Evolutionary conservation across 2,888 invertebrate genomes (phyloP).

Genomic region (Leucophenga montana): DNA sequence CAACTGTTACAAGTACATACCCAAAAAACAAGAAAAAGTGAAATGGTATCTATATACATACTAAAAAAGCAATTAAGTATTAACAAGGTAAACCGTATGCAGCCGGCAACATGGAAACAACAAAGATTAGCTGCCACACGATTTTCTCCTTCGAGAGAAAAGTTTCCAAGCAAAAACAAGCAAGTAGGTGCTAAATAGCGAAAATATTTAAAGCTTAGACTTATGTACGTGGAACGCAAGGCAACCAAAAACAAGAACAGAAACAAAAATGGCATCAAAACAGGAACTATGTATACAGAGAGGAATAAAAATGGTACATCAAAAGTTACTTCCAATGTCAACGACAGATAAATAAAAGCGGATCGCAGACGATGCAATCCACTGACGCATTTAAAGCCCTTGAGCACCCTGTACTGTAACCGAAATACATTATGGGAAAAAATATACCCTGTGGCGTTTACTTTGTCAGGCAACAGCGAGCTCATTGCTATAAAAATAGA

Average conservation of each 20-base stretch:
- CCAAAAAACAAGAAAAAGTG: constrained; percentile 34
- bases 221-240: constrained; percentile 9
- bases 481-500: no score
- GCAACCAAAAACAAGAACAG: not conserved
- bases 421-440: no score
- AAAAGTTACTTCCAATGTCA: no score
- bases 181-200: constrained; percentile 53
- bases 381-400: no score
- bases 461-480: no score
- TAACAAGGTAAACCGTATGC: constrained; percentile 41
- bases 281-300: no score
- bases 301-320: no score
- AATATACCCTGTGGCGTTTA: no score
- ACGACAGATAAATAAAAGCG: no score
- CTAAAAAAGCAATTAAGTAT: constrained; percentile 55
- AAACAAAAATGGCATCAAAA: not conserved
- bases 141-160: not conserved
- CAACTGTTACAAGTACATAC: constrained; percentile 8
- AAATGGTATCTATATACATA: constrained; percentile 31
- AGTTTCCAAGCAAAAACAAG: constrained; percentile 31
- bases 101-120: constrained; percentile 25
- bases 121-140: constrained; percentile 31
- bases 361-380: no score
- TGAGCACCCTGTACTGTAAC: no score
- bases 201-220: constrained; percentile 56